Evolutionary conservation across 2,888 invertebrate genomes (phyloP).

Genomic region (Biston betularia): DNA sequence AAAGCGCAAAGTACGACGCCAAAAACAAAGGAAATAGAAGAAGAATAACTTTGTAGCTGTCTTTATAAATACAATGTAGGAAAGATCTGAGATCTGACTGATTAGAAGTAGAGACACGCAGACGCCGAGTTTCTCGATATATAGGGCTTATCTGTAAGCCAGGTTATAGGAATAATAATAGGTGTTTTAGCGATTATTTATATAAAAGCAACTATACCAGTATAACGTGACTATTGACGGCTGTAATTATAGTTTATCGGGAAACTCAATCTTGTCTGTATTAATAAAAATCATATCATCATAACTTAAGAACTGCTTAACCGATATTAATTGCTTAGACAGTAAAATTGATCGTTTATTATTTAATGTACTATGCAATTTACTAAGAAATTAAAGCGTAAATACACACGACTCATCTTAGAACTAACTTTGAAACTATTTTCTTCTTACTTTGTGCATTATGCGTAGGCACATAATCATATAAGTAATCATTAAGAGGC

Average conservation of each 20-base stretch:
- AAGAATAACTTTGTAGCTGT: conserved; percentile 9
- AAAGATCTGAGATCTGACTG: conserved; percentile 36
- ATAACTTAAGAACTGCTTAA: too few relatives aligned
- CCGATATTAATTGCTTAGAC: too few relatives aligned
- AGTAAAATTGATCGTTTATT: too few relatives aligned
- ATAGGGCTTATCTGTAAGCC: conserved; percentile 43
- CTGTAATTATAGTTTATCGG: conserved; percentile 15
- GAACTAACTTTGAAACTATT: too few relatives aligned
- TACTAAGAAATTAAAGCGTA: too few relatives aligned
- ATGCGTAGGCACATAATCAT: too few relatives aligned
- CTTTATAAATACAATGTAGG: conserved; percentile 1
- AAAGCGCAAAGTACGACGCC: background rate
- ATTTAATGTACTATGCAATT: too few relatives aligned
- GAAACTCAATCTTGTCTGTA: background rate
- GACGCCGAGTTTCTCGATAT: conserved; percentile 37
- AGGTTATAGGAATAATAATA: conserved; percentile 41
- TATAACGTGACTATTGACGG: conserved; percentile 11
- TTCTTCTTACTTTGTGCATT: too few relatives aligned
- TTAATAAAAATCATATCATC: too few relatives aligned
- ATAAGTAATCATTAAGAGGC: too few relatives aligned
- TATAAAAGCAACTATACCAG: conserved; percentile 3
- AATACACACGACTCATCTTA: too few relatives aligned
- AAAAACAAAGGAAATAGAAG: too few relatives aligned
- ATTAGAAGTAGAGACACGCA: conserved; percentile 46
- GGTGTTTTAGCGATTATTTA: conserved; percentile 11